phyloP scores from a whole-genome alignment of 2,113 vertebrate genomes.

The Progne subis region DNA sequence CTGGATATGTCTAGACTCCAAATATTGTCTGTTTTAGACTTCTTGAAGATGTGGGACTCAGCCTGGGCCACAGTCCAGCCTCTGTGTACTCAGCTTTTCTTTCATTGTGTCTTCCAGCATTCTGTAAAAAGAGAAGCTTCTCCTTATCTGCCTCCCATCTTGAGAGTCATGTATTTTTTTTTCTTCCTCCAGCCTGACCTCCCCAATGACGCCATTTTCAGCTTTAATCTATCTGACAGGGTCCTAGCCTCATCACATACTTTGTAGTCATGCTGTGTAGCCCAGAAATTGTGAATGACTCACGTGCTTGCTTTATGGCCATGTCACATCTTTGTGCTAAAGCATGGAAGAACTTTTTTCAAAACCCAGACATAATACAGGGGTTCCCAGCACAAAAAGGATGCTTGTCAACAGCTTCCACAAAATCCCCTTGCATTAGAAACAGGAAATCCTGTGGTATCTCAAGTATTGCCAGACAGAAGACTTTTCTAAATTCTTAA shows the following conservation, averaged over 20 bases:
- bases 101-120: not conserved
- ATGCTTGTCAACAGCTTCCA: not conserved
- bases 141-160: not conserved
- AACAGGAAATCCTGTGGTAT: not conserved
- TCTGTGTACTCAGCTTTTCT: not conserved
- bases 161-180: not conserved
- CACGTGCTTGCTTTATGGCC: not conserved
- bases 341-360: not conserved
- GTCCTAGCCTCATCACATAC: not conserved
- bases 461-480: not conserved
- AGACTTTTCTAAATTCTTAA: not conserved
- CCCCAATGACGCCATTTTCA: not conserved
- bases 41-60: not conserved
- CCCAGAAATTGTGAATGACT: not conserved
- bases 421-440: not conserved
- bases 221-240: not conserved
- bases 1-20: not conserved
- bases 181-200: not conserved
- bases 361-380: not conserved
- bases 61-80: not conserved
- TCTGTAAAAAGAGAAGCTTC: not conserved
- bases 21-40: not conserved
- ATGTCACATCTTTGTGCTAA: not conserved
- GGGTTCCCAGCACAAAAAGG: not conserved
- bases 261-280: not conserved